Base-by-base conservation (phyloP, 1,140 invertebrate species). In the Agrypnia vestita region DNA sequence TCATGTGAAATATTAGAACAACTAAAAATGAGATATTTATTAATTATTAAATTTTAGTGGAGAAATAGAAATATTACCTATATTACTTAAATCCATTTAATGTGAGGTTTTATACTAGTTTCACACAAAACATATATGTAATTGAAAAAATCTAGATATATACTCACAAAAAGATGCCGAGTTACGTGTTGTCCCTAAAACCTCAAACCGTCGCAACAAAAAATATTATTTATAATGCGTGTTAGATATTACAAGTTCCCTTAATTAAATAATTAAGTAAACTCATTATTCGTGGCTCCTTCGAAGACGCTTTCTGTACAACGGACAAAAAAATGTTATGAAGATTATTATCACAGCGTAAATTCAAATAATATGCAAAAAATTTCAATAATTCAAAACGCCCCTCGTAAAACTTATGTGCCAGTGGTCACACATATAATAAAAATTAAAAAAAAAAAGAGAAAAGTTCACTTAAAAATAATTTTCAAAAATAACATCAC, bases 291-390 rank as follows among this genome's bases (percentile, higher is more conserved):
- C 11, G 35, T 64, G 61, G 61, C 61, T 62, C 9, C 13, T 43
- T 10, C 35, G 55, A 17, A 21, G 17, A 59, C n/a, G 25, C 3
- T 43, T 10, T 35, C 25, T 43, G 35, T 64, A 64, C 61, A 64
- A 13, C 35, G 61, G 61, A 64, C 61, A 64, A 64, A 43, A 64
- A 35, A 62, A 64, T 43, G n/a, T 62, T 62, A 25, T 25, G n/a
- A 56, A 56, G 53, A 61, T 67, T 15, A 49, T 69, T 69, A 69
- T 69, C 64, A 69, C 64, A 69, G 64, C 44, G 21, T 43, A 11
- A 13, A 64, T 64, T 64, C 61, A 64, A n/a, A n/a, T n/a, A n/a
- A 64, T 19, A 64, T 44, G 61, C 19, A 64, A 64, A 10, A 64
- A 35, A 64, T 13, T 51, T 13, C 11, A 51, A 4, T 51, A 51